These are phyloP conservation scores for Rhabdomys dilectus DNA, from an alignment of 2,113 vertebrate species.

Conservation along the genomic window DNA sequence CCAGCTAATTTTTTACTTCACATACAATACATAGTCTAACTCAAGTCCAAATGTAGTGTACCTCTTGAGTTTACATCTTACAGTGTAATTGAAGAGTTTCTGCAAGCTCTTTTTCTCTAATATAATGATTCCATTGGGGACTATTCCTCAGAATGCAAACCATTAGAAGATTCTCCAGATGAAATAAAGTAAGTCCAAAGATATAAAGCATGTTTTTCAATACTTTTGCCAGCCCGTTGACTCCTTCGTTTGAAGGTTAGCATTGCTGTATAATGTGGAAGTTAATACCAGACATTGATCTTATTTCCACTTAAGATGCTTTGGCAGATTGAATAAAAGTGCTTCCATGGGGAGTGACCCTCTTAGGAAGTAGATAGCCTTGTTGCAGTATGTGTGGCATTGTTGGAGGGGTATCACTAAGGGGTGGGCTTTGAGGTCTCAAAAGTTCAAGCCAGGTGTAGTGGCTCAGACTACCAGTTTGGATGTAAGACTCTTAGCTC, in stretches of 20 bases:
- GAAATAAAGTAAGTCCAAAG: constrained; percentile 58
- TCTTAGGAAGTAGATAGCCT: not conserved
- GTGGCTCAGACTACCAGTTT: not conserved
- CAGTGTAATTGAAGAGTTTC: constrained; percentile 8
- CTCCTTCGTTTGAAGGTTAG: constrained; percentile 47
- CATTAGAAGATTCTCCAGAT: constrained; percentile 31
- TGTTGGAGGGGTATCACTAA: not conserved
- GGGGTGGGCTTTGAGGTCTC: not conserved
- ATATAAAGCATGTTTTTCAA: not conserved
- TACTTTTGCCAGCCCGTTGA: not conserved
- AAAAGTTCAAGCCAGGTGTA: not conserved
- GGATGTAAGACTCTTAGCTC: not conserved
- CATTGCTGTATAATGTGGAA: constrained; percentile 47
- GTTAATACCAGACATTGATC: not conserved
- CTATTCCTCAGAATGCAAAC: constrained; percentile 29
- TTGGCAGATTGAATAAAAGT: not conserved
- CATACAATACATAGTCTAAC: constrained; percentile 23
- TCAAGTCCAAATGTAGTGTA: not conserved
- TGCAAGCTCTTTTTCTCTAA: constrained; percentile 2
- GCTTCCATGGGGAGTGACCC: not conserved
- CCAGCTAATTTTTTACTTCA: not conserved
- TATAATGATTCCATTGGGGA: not conserved
- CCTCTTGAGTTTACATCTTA: constrained; percentile 34
- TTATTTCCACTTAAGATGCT: constrained; percentile 22
- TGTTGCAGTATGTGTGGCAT: not conserved